Evolutionary conservation across 1,140 invertebrate species (phyloP), one percentile per base, ranked within the genome.

Genomic region (Potamilus streckersoni): DNA sequence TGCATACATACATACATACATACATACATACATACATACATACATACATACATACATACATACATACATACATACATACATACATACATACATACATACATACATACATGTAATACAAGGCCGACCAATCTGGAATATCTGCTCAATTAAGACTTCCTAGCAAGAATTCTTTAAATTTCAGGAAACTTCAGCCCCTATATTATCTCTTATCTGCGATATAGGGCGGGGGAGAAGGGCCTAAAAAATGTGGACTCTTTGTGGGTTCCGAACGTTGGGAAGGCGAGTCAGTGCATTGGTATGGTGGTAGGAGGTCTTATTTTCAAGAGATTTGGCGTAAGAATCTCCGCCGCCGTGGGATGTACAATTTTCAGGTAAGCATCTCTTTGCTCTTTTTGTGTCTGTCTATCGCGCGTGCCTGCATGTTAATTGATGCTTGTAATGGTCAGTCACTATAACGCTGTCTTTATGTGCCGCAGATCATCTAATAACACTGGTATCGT

Each of bases 101-200:
- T 66, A 66, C 38, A 49, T 49, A 11, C 38, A 49, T 49, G 38
- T 49, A 49, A 6, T 49, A 49, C 38, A 49, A 49, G 38, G 11
- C 38, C 6, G 38, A 49, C 38, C 38, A 8, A 49, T 8, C 11
- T 4, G 11, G 11, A 49, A 49, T 49, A 49, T 49, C 6, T 49
- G 38, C 38, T 49, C 38, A 49, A 49, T 49, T 49, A 49, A 49
- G 38, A 8, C 38, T 49, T 49, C 38, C 38, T 49, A 49, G 38
- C 5, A 6, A 49, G 2, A 49, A 8, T 49, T 49, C 38, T 49
- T 6, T 56, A 1, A 19, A 16, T 69, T 75, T 23, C 23, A 75
- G 73, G 73, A 17, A 75, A 75, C 59, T 75, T 75, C 20, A 60
- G 66, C 31, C 73, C 73, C 12, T 75, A 75, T 57, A 61, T 75